Evolutionary conservation across 2,113 vertebrate genomes (phyloP).

Genomic region (Vimba vimba): DNA sequence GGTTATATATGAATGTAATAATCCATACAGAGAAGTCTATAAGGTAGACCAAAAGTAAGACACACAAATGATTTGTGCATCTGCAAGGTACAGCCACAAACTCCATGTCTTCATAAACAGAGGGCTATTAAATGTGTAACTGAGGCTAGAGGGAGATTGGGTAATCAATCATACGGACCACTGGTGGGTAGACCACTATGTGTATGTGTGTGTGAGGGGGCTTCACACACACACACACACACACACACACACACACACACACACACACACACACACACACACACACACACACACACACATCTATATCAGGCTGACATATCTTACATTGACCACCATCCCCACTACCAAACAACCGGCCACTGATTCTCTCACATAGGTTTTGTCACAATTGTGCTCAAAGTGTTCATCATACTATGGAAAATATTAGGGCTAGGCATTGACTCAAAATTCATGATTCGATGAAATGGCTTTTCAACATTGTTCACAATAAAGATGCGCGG

Average conservation of each 20-base stretch:
- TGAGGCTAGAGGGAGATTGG: slow-evolving; percentile 46
- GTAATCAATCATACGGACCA: slow-evolving; percentile 58
- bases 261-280: neutral
- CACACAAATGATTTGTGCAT: slow-evolving; percentile 60
- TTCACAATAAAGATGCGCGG: too few relatives aligned
- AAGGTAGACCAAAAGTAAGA: slow-evolving; percentile 56
- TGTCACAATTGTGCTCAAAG: neutral
- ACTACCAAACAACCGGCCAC: neutral
- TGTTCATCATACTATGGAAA: neutral
- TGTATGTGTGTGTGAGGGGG: slow-evolving; percentile 11
- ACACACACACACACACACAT: slow-evolving; percentile 15
- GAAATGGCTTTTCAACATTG: too few relatives aligned
- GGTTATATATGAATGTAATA: slow-evolving; percentile 29
- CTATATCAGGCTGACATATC: slow-evolving; percentile 22
- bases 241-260: slow-evolving; percentile 19
- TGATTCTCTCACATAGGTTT: neutral
- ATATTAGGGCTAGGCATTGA: neutral
- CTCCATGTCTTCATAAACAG: slow-evolving; percentile 57
- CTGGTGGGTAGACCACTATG: slow-evolving; percentile 25
- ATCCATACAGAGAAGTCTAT: slow-evolving; percentile 34
- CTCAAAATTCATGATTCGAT: too few relatives aligned
- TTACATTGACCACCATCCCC: neutral
- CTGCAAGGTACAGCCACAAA: slow-evolving; percentile 47
- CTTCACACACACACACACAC: slow-evolving; percentile 15
- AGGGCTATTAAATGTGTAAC: slow-evolving; percentile 59